Evolutionary conservation across 2,888 invertebrate species (phyloP).

Genomic region (Herminia tarsipennalis): DNA sequence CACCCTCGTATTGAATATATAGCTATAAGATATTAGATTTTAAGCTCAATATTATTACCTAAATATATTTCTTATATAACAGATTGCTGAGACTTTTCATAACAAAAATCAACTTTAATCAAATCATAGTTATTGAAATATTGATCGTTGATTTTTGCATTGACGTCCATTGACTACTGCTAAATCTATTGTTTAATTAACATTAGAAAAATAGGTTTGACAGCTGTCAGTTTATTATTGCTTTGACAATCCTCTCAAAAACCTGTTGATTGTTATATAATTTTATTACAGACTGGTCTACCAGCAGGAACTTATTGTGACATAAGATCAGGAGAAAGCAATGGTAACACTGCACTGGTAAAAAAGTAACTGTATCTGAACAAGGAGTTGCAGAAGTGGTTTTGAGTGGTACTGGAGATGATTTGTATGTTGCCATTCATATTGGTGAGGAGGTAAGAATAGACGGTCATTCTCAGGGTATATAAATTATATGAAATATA

Average conservation of each 20-base stretch:
- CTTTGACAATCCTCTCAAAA: not conserved
- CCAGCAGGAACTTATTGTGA: conserved; percentile 94
- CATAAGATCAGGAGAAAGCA: conserved; percentile 90
- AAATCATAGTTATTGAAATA: too few relatives aligned
- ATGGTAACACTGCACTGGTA: conserved; percentile 88
- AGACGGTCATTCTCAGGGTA: too few relatives aligned
- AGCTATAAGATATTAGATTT: too few relatives aligned
- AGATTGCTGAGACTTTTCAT: too few relatives aligned
- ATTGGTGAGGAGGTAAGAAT: conserved; percentile 66
- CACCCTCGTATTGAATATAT: too few relatives aligned
- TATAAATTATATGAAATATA: too few relatives aligned
- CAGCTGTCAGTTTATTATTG: not conserved
- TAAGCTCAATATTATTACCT: too few relatives aligned
- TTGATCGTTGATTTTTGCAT: too few relatives aligned
- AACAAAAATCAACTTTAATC: too few relatives aligned
- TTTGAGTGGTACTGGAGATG: conserved; percentile 81
- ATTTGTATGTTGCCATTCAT: conserved; percentile 91
- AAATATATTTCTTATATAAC: too few relatives aligned
- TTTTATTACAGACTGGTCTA: conserved; percentile 85
- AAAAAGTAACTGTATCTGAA: conserved; percentile 84
- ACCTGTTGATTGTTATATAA: not conserved
- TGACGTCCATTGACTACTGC: too few relatives aligned
- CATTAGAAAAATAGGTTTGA: not conserved
- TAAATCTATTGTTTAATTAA: too few relatives aligned
- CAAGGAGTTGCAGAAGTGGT: conserved; percentile 86